Percentiles rank a stretch among this genome's conserved stretches.
phyloP scores from a whole-genome alignment of 2,797 vertebrate species.

The Sebastes diaconus region DNA sequence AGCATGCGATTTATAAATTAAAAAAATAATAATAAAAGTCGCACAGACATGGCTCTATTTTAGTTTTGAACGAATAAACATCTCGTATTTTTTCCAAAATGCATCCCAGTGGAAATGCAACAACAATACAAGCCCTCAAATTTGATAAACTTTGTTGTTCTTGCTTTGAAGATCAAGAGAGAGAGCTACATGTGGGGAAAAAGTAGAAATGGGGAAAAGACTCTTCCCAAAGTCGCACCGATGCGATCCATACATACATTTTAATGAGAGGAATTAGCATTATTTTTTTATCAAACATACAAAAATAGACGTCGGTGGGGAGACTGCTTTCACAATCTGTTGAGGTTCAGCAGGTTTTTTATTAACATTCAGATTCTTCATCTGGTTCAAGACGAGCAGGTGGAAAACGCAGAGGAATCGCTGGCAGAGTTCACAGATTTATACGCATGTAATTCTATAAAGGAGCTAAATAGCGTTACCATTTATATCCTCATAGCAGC shows the following conservation, averaged over 20 bases:
- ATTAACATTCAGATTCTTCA: not conserved
- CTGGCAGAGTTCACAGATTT: not conserved
- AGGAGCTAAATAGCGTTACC: slow-evolving; percentile 18
- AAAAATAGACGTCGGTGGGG: slow-evolving; percentile 64
- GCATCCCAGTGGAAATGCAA: slow-evolving; percentile 41
- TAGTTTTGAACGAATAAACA: slow-evolving; percentile 33
- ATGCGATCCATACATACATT: slow-evolving; percentile 61
- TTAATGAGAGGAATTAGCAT: slow-evolving; percentile 78
- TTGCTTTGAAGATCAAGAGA: slow-evolving; percentile 55
- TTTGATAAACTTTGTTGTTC: slow-evolving; percentile 55
- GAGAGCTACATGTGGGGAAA: not conserved
- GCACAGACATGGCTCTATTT: slow-evolving; percentile 19
- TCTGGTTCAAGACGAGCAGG: slow-evolving; percentile 21
- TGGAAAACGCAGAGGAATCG: slow-evolving; percentile 10
- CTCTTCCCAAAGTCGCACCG: slow-evolving; percentile 33
- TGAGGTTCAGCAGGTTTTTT: slow-evolving; percentile 26
- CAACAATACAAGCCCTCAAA: slow-evolving; percentile 4
- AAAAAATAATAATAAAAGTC: not conserved
- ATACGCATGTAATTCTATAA: not conserved
- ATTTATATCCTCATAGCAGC: slow-evolving; percentile 15
- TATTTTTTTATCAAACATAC: slow-evolving; percentile 50
- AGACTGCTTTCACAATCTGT: slow-evolving; percentile 26
- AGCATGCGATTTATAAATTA: not conserved
- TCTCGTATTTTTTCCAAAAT: slow-evolving; percentile 18
- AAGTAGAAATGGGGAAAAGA: slow-evolving; percentile 23